phyloP scores from a whole-genome alignment of 30 jellyfish, hydroid and myxozoan species.

The Chrysaora quinquecirrha region DNA sequence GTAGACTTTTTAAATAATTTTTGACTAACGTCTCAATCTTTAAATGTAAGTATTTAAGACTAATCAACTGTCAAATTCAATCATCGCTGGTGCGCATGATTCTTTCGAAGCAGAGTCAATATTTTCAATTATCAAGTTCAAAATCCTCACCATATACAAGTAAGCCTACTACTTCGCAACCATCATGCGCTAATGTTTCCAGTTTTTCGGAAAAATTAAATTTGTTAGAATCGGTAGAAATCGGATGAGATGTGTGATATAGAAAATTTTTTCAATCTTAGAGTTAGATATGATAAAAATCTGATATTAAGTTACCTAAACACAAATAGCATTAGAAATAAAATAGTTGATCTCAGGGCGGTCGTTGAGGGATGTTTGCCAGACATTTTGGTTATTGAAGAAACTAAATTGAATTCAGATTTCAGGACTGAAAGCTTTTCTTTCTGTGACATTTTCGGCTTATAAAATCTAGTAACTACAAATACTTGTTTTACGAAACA shows the following conservation, averaged over 20 bases:
- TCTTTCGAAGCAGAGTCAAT: background rate
- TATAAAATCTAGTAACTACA: no score
- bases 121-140: background rate
- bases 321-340: background rate
- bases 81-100: background rate
- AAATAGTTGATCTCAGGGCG: background rate
- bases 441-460: background rate
- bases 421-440: slow-evolving; percentile 41
- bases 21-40: slow-evolving; percentile 14
- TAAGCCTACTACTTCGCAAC: background rate
- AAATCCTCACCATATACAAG: background rate
- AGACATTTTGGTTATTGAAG: slow-evolving; percentile 1
- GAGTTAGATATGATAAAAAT: background rate
- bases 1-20: slow-evolving; percentile 12
- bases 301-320: background rate
- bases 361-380: background rate
- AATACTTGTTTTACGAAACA: background rate
- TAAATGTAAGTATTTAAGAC: background rate
- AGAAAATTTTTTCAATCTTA: background rate
- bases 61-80: background rate
- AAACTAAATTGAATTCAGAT: slow-evolving; percentile 28
- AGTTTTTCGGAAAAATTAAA: background rate
- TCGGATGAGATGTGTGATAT: background rate
- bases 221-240: background rate
- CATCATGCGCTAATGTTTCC: background rate